Evolutionary conservation across 23 tunicate genomes (phyloP).

Genomic region (Clavelina lepadiformis): DNA sequence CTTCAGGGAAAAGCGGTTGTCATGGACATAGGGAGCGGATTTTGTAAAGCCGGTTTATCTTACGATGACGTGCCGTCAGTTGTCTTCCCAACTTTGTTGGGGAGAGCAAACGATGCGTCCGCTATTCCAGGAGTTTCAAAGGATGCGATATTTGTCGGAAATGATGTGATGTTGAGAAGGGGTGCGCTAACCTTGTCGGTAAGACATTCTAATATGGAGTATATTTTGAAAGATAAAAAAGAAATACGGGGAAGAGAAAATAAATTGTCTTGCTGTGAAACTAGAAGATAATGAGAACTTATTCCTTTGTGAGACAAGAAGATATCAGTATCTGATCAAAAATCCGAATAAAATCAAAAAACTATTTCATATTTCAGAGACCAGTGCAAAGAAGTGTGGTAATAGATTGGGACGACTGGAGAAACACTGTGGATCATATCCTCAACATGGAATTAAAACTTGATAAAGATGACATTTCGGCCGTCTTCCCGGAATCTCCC

Average conservation of each 20-base stretch:
- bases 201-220: background rate
- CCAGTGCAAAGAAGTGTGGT: slow-evolving; percentile 50
- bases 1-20: slow-evolving; percentile 32
- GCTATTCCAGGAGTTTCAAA: slow-evolving; percentile 19
- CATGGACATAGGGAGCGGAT: slow-evolving; percentile 52
- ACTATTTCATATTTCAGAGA: slow-evolving; percentile 9
- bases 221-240: background rate
- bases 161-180: slow-evolving; percentile 50
- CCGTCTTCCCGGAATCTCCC: slow-evolving; percentile 43
- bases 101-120: slow-evolving; percentile 22
- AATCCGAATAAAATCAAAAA: too few species aligned
- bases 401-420: slow-evolving; percentile 66
- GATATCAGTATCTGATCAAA: too few species aligned
- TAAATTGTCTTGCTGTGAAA: too few species aligned
- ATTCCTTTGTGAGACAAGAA: too few species aligned
- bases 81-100: slow-evolving; percentile 61
- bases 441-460: slow-evolving; percentile 59
- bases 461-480: slow-evolving; percentile 8
- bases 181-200: slow-evolving; percentile 50
- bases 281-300: too few species aligned
- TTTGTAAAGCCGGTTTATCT: slow-evolving; percentile 57
- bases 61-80: slow-evolving; percentile 61
- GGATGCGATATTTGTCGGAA: slow-evolving; percentile 47
- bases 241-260: too few species aligned
- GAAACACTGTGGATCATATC: slow-evolving; percentile 31